Base-by-base conservation (phyloP, 2,888 invertebrate genomes). In the Zonitis immaculata region DNA sequence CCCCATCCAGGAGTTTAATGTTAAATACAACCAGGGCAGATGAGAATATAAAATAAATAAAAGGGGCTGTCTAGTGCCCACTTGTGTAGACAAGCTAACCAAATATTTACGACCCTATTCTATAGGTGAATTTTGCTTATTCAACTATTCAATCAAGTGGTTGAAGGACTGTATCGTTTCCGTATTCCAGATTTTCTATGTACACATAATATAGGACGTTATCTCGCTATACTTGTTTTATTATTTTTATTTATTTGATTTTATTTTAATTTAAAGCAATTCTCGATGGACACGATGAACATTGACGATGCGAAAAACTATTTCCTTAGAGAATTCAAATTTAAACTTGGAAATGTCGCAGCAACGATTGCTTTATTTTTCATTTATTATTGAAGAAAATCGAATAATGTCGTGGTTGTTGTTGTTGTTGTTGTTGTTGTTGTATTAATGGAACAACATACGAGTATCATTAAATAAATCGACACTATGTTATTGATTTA, bases 31-130 rank as follows among this genome's bases (percentile, higher is more conserved):
- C n/a, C n/a, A n/a, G 51, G 52, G 52, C 42, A 32, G 42, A 16
- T 44, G 48, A 48, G 56, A 42, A 18, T 14, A 12, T 30, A 47
- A 51, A 52, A 61, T 56, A 61, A 61, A 59, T 59, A 58, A 56
- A 54, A 58, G 58, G 56, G 52, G 56, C 46, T 58, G 59, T 60
- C 52, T 55, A 59, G 58, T 53, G 44, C 50, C 57, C 50, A 56
- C 56, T 58, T 46, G 49, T 49, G 43, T 42, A 32, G 27, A 30
- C 42, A 22, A 47, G 42, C 52, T 50, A 43, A 32, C 46, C 51
- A 47, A 52, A 51, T 54, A 51, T 53, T 57, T 51, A 45, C 44
- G n/a, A 42, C 44, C 32, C 51, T 42, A 42, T 51, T 54, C 54
- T 49, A 51, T 54, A 48, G 47, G 48, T 51, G 35, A 47, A 46